Base-by-base conservation (phyloP, 2,888 invertebrate species). In the Heliconius sara region DNA sequence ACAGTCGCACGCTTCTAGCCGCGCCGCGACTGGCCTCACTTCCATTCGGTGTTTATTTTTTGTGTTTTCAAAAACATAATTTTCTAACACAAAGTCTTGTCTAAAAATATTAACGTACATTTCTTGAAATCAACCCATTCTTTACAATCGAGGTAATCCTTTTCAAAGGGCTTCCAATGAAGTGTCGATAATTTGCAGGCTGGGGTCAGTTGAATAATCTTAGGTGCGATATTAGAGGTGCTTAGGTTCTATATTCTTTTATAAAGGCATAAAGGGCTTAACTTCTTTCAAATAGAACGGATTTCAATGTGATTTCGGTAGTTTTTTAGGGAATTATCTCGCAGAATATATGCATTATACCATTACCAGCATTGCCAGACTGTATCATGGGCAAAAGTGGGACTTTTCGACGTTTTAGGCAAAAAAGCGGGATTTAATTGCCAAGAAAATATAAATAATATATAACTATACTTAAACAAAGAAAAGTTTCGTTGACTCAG, bases 171-270 rank as follows among this genome's bases (percentile, higher is more conserved):
- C 34, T 39, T 39, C 60, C 57, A 39, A 2, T 73, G 60, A 73
- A 73, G 39, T 73, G 60, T 25, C 73, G 73, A 60, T 60, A 60
- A 73, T 73, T 39, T 73, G 60, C 73, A 34, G 73, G n/a, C 73
- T 73, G 73, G 60, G 73, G 57, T 60, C 73, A 60, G 73, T 60
- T 57, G 60, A 73, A n/a, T 25, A 73, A 60, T 73, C 60, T 73
- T 9, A 60, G 60, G n/a, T 60, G 57, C 9, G 60, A 57, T n/a
- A 34, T 72, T 52, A 52, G 52, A 7, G 52, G 19, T 52, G 52
- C 19, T 47, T 47, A 57, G 57, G 30, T 60, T n/a, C n/a, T 73
- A 57, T 30, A 52, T 70, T 52, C 72, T 30, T 30, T 72, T 34
- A 13, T 57, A 39, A 25, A 25, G 34, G n/a, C n/a, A 73, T 73